These are phyloP conservation scores for Horisme vitalbata DNA, from an alignment of 2,888 invertebrate species.

Conservation along the genomic window DNA sequence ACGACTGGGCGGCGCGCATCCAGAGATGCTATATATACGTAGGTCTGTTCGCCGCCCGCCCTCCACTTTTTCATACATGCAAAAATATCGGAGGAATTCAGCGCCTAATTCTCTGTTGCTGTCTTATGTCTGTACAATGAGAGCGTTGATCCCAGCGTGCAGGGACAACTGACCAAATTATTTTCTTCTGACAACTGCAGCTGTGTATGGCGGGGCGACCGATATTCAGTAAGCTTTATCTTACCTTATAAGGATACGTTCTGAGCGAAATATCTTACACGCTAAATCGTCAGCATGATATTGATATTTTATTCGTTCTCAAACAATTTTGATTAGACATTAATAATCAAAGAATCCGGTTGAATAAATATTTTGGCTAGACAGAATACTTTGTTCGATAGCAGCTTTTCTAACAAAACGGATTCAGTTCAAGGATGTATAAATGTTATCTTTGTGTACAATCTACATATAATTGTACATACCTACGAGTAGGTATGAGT, in stretches of 20 bases:
- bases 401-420: constrained; percentile 37
- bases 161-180: constrained; percentile 67
- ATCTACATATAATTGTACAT: not conserved
- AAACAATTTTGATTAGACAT: constrained; percentile 22
- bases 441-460: constrained; percentile 1
- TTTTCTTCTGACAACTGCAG: constrained; percentile 39
- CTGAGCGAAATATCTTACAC: too few species aligned
- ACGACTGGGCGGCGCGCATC: constrained; percentile 73
- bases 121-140: constrained; percentile 73
- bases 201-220: constrained; percentile 42
- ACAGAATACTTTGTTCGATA: constrained; percentile 25
- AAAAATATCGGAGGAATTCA: constrained; percentile 78
- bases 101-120: constrained; percentile 79
- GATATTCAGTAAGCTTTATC: constrained; percentile 41
- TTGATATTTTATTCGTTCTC: not conserved
- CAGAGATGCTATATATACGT: constrained; percentile 68
- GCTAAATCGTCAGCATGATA: too few species aligned
- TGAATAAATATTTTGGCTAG: constrained; percentile 25
- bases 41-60: constrained; percentile 61
- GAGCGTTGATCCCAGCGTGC: constrained; percentile 77
- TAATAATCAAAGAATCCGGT: constrained; percentile 23
- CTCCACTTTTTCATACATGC: constrained; percentile 66
- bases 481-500: not conserved
- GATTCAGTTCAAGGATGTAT: constrained; percentile 62
- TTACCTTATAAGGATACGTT: constrained; percentile 44